Evolutionary conservation across 2,888 invertebrate species (phyloP).

Genomic region (Rotaria magnacalcarata): DNA sequence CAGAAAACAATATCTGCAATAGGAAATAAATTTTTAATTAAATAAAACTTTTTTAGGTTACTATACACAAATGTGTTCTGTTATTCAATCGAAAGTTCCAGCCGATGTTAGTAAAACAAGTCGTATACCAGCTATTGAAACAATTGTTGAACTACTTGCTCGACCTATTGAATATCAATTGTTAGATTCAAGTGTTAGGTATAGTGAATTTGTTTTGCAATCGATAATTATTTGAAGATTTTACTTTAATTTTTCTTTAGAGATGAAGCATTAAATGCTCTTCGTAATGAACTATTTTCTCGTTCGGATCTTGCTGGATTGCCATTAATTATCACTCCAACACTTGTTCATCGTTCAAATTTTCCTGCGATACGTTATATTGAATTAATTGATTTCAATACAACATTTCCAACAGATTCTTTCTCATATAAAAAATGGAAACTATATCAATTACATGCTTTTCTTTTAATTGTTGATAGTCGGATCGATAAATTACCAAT

Average conservation of each 20-base stretch:
- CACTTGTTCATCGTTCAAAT: background rate
- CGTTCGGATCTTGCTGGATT: constrained; percentile 23
- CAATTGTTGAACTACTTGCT: constrained; percentile 21
- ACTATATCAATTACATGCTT: constrained; percentile 28
- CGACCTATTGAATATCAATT: constrained; percentile 14
- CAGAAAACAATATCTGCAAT: background rate
- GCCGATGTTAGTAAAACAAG: background rate
- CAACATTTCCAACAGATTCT: background rate
- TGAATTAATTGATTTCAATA: background rate
- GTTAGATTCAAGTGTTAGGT: background rate
- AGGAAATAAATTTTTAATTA: background rate
- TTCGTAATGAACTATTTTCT: constrained; percentile 29
- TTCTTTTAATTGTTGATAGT: background rate
- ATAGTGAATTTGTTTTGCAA: too few relatives aligned
- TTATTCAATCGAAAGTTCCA: constrained; percentile 28
- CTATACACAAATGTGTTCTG: constrained; percentile 31
- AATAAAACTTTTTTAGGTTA: background rate
- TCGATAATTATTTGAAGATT: background rate
- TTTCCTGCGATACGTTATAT: constrained; percentile 17
- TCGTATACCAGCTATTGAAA: constrained; percentile 28
- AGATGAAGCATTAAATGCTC: constrained; percentile 30
- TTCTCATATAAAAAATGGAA: background rate
- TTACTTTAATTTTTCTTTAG: background rate
- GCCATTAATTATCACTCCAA: constrained; percentile 20
- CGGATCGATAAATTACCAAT: background rate